These are phyloP conservation scores for Habropoda laboriosa DNA, from an alignment of 1,140 invertebrate genomes.

Conservation along the genomic window DNA sequence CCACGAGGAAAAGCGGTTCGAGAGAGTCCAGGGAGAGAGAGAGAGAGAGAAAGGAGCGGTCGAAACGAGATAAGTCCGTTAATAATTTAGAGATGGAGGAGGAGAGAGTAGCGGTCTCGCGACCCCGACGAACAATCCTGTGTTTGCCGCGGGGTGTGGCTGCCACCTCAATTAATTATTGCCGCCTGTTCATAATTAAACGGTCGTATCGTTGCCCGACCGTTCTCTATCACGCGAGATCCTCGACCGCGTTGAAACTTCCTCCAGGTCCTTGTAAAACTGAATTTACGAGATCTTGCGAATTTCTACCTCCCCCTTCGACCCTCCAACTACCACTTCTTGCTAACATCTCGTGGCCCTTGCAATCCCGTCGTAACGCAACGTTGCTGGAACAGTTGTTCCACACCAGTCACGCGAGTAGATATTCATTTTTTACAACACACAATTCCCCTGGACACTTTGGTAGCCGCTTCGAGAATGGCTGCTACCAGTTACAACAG, in stretches of 20 bases:
- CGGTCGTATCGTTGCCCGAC: constrained; percentile 9
- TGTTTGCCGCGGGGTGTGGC: constrained; percentile 40
- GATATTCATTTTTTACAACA: constrained; percentile 4
- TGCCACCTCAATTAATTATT: constrained; percentile 58
- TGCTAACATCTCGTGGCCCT: background rate
- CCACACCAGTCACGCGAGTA: background rate
- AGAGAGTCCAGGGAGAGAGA: too few species aligned
- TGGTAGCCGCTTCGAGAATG: background rate
- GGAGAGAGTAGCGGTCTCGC: background rate
- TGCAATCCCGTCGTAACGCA: constrained; percentile 10
- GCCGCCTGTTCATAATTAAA: constrained; percentile 60
- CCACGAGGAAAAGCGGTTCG: too few species aligned
- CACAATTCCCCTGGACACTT: background rate
- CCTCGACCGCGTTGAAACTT: background rate
- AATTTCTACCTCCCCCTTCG: constrained; percentile 24
- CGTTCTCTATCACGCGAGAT: constrained; percentile 23
- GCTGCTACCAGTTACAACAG: too few species aligned
- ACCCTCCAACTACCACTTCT: background rate
- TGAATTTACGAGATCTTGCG: constrained; percentile 49
- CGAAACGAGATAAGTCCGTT: constrained; percentile 52
- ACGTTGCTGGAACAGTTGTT: background rate
- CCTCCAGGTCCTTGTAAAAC: constrained; percentile 27
- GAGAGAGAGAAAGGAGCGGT: background rate
- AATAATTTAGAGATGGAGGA: constrained; percentile 49
- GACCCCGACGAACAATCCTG: constrained; percentile 39